Evolutionary conservation across 1,140 invertebrate genomes (phyloP), one percentile per base, ranked within the genome.

Genomic region (Drosophila kanapiae): DNA sequence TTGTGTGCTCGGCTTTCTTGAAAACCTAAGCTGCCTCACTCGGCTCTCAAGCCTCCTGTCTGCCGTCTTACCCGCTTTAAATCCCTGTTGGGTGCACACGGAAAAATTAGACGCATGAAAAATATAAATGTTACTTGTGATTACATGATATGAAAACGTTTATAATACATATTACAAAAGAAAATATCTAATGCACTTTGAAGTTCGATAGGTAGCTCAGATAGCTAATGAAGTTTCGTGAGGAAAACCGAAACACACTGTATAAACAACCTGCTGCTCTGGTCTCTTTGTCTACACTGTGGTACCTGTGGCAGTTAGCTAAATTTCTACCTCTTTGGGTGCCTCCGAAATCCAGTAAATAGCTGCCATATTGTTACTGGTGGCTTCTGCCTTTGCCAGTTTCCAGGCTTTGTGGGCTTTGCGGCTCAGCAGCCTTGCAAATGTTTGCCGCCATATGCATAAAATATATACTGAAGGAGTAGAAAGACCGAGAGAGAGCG

Each of bases 361-460:
- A 37, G 7, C 51, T 69, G 49, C 16, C 63, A 56, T 31, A 69
- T 57, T 71, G 53, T 38, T 23, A 9, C 35, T 45, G 37, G 47
- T 23, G 62, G 31, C 38, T 3, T 10, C 38, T 33, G 49, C 27
- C 47, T 48, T 47, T 37, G 49, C 33, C 61, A 51, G 47, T 69
- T 29, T 0, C 29, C 49, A 7, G 59, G 58, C 57, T 60, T 69
- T 70, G 69, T 75, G 65, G 43, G 78, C 59, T 75, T 75, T 47
- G 57, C 62, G 54, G 61, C 72, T 48, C 42, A 64, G 60, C 37
- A 64, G 51, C 27, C 74, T 29, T 13, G 45, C 74, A 76, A 67
- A 67, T 77, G 53, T 76, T 76, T 77, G 61, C 59, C 78, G 59
- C 33, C 77, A 74, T 79, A 79, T 79, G 77, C 72, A 76, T 81